These are phyloP conservation scores for Euthynnus affinis DNA, from an alignment of 2,797 vertebrate species.

Conservation along the genomic window DNA sequence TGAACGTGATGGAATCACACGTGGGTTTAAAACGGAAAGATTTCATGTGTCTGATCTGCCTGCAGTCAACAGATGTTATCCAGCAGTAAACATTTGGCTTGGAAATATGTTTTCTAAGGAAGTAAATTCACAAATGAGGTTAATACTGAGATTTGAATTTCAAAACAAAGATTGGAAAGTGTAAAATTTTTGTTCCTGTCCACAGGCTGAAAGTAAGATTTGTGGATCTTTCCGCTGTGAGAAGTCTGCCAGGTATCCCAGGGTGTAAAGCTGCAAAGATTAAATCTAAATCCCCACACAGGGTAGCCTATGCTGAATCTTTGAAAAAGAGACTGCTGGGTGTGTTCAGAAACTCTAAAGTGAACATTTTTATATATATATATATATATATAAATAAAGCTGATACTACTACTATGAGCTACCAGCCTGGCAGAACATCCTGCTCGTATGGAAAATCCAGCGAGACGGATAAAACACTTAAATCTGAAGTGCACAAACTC, in stretches of 20 bases:
- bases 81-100: neutral
- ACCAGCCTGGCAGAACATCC: neutral
- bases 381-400: neutral
- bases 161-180: constrained; percentile 5
- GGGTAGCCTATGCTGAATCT: neutral
- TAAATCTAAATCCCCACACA: constrained; percentile 24
- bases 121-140: constrained; percentile 8
- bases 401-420: neutral
- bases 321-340: neutral
- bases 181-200: neutral
- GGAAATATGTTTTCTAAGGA: constrained; percentile 13
- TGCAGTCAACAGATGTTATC: neutral
- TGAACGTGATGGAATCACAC: constrained; percentile 25
- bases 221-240: constrained; percentile 14
- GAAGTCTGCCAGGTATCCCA: constrained; percentile 35
- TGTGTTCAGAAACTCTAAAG: constrained; percentile 5
- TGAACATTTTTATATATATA: too few relatives aligned
- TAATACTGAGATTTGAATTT: constrained; percentile 19
- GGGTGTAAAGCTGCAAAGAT: constrained; percentile 38
- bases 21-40: neutral
- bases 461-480: neutral
- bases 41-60: neutral
- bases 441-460: constrained; percentile 15
- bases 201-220: constrained; percentile 2
- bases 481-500: constrained; percentile 7